Evolutionary conservation across 2,888 invertebrate genomes (phyloP).

Genomic region (Scelioninae gen. 1): DNA sequence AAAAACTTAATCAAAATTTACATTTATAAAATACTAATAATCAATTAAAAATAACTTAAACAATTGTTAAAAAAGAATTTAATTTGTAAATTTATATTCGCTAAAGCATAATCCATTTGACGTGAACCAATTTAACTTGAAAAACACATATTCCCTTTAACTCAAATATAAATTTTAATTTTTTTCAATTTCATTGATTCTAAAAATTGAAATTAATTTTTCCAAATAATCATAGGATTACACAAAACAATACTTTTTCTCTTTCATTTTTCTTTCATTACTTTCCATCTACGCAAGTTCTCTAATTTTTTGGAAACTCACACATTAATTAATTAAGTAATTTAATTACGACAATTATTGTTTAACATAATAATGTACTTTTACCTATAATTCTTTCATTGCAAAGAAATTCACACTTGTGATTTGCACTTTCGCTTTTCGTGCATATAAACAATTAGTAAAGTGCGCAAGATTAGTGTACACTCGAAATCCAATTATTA

Average conservation of each 20-base stretch:
- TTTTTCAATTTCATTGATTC: no score
- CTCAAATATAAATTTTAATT: no score
- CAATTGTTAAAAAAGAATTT: background rate
- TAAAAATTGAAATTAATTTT: no score
- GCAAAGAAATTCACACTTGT: constrained; percentile 41
- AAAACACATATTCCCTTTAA: no score
- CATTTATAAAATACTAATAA: no score
- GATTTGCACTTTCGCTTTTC: constrained; percentile 55
- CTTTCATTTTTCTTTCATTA: background rate
- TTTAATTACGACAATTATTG: constrained; percentile 27
- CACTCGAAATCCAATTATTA: constrained; percentile 7
- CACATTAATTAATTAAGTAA: constrained; percentile 19
- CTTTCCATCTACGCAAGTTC: background rate
- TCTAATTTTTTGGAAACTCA: background rate
- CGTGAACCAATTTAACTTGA: no score
- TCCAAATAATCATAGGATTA: no score
- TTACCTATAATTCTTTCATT: constrained; percentile 34
- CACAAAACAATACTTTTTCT: no score
- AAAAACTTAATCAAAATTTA: background rate
- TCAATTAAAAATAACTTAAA: no score
- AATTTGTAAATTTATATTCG: no score
- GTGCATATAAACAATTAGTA: constrained; percentile 44
- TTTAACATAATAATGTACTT: constrained; percentile 43
- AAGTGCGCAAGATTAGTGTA: constrained; percentile 18
- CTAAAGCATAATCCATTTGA: no score